Percentiles rank a stretch among this genome's conserved stretches.
These are phyloP conservation scores for Tanypteryx hageni DNA, from an alignment of 2,888 invertebrate genomes.

Conservation along the genomic window DNA sequence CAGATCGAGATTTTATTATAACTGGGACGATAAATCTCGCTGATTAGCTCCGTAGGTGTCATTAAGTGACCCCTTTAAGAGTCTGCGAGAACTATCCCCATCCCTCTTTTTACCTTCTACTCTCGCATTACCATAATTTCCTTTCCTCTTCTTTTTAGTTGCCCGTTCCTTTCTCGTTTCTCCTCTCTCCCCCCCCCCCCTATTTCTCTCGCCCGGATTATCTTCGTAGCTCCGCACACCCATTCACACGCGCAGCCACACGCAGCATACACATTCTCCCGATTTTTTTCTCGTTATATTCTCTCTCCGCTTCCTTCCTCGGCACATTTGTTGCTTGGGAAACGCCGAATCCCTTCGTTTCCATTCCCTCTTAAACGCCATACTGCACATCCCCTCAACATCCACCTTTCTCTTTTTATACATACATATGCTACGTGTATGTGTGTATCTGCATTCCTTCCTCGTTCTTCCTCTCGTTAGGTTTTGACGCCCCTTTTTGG, in stretches of 20 bases:
- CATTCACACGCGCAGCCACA: background rate
- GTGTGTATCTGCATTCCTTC: too few species aligned
- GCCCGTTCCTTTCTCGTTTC: background rate
- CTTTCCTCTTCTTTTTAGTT: background rate
- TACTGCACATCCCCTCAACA: too few species aligned
- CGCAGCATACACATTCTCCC: background rate
- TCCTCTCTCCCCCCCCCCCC: background rate
- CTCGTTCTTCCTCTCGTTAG: too few species aligned
- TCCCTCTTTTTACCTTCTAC: background rate
- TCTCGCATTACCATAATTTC: constrained; percentile 28
- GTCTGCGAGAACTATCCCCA: background rate
- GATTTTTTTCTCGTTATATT: background rate
- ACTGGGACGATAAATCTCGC: background rate
- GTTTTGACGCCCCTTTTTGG: too few species aligned
- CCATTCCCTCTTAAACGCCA: too few species aligned
- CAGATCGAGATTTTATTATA: constrained; percentile 19
- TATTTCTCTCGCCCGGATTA: background rate
- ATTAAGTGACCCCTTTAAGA: constrained; percentile 21
- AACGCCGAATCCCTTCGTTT: too few species aligned
- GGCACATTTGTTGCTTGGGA: background rate
- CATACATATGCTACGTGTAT: too few species aligned
- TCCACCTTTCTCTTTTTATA: too few species aligned
- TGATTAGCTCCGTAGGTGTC: constrained; percentile 28
- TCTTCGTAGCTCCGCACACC: background rate
- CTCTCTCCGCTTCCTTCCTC: background rate